phyloP scores from a whole-genome alignment of 2,888 invertebrate genomes.

The Plebejus anna region DNA sequence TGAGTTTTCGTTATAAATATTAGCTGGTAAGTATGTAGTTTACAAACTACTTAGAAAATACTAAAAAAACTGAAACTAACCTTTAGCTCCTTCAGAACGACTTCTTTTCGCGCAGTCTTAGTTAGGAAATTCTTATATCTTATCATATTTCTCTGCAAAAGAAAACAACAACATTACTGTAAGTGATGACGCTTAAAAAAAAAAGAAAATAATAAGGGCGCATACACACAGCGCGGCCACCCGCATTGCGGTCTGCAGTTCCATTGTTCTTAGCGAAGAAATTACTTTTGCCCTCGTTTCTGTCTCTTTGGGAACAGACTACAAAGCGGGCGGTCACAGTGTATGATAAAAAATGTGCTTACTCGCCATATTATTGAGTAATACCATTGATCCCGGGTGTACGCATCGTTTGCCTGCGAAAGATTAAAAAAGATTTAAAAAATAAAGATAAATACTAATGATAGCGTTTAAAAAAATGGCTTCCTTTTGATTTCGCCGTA shows the following conservation, averaged over 20 bases:
- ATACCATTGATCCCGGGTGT: constrained; percentile 90
- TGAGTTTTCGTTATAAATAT: no score
- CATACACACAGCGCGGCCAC: constrained; percentile 5
- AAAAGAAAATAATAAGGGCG: constrained; percentile 2
- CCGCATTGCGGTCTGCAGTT: constrained; percentile 11
- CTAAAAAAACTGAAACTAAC: constrained; percentile 51
- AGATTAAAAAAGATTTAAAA: constrained; percentile 30
- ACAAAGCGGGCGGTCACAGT: not conserved
- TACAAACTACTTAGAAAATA: not conserved
- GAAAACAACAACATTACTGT: constrained; percentile 34
- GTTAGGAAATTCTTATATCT: constrained; percentile 85
- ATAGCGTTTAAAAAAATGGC: no score
- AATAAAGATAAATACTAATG: not conserved
- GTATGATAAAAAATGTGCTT: constrained; percentile 45
- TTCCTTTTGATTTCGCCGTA: no score
- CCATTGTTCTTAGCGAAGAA: constrained; percentile 7
- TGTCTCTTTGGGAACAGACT: constrained; percentile 12
- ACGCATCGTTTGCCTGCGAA: constrained; percentile 86
- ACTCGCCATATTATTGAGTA: constrained; percentile 90
- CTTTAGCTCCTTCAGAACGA: constrained; percentile 87
- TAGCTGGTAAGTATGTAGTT: no score
- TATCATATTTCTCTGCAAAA: constrained; percentile 86
- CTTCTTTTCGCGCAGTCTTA: constrained; percentile 83
- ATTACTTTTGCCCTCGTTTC: constrained; percentile 15
- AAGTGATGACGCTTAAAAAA: not conserved